These are phyloP conservation scores for Mesoligia furuncula DNA, from an alignment of 2,888 invertebrate genomes.

Conservation along the genomic window DNA sequence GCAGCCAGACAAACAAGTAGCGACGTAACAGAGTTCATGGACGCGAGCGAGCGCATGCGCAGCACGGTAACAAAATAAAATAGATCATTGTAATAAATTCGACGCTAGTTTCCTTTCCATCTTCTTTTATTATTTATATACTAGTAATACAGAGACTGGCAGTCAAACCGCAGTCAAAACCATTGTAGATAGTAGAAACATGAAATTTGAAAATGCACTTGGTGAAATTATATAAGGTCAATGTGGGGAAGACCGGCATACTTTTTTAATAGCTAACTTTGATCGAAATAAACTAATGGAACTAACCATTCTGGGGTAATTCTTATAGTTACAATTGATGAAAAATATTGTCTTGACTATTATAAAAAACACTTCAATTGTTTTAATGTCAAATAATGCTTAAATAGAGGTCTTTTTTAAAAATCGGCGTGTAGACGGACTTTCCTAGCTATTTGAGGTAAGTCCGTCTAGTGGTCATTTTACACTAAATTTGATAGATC, in stretches of 20 bases:
- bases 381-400: no score
- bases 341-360: no score
- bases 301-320: no score
- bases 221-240: background rate
- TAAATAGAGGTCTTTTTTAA: no score
- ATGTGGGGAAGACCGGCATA: no score
- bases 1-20: conserved; percentile 44
- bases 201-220: background rate
- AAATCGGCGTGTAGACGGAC: background rate
- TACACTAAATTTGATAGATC: background rate
- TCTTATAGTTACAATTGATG: no score
- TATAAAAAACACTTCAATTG: no score
- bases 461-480: conserved; percentile 5
- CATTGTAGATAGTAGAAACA: background rate
- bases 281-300: no score
- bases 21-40: conserved; percentile 52
- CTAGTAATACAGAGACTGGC: background rate
- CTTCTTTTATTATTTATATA: conserved; percentile 11
- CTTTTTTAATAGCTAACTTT: no score
- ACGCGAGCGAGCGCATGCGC: conserved; percentile 45
- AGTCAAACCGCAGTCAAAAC: background rate
- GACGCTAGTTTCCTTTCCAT: background rate
- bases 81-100: conserved; percentile 50
- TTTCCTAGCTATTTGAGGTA: background rate
- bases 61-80: conserved; percentile 43